Conservation (phyloP, 2,797 vertebrate species). For the Prunella strophiata region DNA sequence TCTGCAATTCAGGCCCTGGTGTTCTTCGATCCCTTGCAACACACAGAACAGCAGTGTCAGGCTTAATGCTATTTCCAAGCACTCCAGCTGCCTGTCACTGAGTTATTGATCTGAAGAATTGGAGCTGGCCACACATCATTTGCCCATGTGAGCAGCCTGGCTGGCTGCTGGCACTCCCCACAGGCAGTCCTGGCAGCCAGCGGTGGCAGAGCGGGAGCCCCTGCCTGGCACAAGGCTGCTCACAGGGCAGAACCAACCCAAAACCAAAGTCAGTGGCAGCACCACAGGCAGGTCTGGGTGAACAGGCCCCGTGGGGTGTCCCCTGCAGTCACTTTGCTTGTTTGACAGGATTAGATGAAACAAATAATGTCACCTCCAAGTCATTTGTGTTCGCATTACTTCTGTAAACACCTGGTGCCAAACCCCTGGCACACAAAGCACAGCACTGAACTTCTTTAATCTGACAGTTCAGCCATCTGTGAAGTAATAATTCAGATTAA, state of each 20-base stretch:
- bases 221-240: rapidly evolving
- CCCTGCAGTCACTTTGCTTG: not conserved
- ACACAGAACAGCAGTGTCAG: not conserved
- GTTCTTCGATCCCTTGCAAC: not conserved
- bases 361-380: not conserved
- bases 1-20: not conserved
- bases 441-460: not conserved
- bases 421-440: rapidly evolving
- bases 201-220: rapidly evolving
- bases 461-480: not conserved
- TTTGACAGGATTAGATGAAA: not conserved
- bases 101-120: slow-evolving; percentile 2
- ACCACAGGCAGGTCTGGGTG: not conserved
- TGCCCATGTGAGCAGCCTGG: not conserved
- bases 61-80: not conserved
- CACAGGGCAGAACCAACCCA: too few relatives aligned
- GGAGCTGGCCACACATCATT: not conserved
- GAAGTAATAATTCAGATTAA: not conserved
- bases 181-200: not conserved
- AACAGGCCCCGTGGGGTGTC: rapidly evolving
- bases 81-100: not conserved
- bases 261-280: not conserved
- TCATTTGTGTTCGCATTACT: rapidly evolving
- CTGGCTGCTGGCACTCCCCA: not conserved
- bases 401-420: not conserved